Base-by-base conservation (phyloP, 2,113 vertebrate genomes). In the Cyanoderma ruficeps region DNA sequence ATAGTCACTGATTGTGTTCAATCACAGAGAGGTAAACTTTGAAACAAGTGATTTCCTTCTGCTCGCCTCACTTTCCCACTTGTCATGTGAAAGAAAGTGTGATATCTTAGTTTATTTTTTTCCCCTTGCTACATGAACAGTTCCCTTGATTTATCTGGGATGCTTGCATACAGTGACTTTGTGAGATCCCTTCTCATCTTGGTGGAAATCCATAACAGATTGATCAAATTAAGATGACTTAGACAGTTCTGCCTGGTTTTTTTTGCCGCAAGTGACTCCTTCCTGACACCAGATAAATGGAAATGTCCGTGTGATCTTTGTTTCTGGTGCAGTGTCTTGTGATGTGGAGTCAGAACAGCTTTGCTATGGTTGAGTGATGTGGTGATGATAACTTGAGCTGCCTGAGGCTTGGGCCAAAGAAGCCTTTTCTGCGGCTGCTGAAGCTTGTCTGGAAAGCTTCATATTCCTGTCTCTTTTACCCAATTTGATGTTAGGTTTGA, bases 341-440 rank as follows among this genome's bases (percentile, higher is more conserved):
- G 91, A 84, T 90, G 64, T 10, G 68, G 68, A 88, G 60, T 80
- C 95, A 95, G 71, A 90, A 46, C 75, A 93, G 67, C 83, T 96
- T 92, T 88, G 56, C 90, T 74, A 11, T 63, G 90, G 56, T 74
- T 90, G 93, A 94, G 68, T 61, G 90, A 84, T 74, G 69, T 68
- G 61, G 52, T 81, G 91, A 47, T 78, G 77, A 33, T 83, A 90
- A 91, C 59, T 65, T 77, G 78, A 80, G 59, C 63, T 94, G 89
- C 87, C 94, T 76, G 65, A 94, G 80, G 78, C 75, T 75, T 63
- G 46, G 53, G 69, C 77, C 70, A 44, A 59, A 87, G 75, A 86
- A 80, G 18, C 63, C 42, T 93, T 89, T 89, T 65, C 78, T 88
- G 71, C 93, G 70, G 39, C 69, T 87, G 61, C 84, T 79, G 87